Evolutionary conservation across 2,888 invertebrate species (phyloP), one percentile per base, ranked within the genome.

Genomic region (Monoplex corrugatus): DNA sequence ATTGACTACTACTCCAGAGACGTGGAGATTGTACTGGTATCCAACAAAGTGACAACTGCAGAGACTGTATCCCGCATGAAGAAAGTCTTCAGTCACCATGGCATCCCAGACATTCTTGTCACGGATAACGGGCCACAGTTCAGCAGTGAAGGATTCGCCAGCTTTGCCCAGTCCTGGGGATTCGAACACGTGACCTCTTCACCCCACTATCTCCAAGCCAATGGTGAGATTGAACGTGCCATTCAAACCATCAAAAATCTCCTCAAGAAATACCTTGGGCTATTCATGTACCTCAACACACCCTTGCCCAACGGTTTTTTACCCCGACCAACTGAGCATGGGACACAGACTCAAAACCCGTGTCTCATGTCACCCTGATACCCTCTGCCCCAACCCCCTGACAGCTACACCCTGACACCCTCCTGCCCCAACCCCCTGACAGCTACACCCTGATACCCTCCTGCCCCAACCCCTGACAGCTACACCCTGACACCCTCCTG

Each of bases 221-320:
- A 83, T 50, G 83, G 83, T n/a, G 45, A 83, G 32, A 32, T 83
- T 23, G 83, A 78, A 45, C 50, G 50, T 50, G 83, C 83, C 13
- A 45, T 83, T n/a, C 83, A 83, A 23, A 83, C 50, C 75, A 72
- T 35, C 72, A 83, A 83, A 23, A 28, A 28, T 32, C n/a, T 50
- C 50, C n/a, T 83, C n/a, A 83, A 83, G 50, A 83, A 83, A 32
- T 50, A 83, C 32, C 50, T 83, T 44, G 83, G 44, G 13, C 43
- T 82, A 8, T 35, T 83, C 2, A 50, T 83, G 44, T 38, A 45
- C 50, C n/a, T 1, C 35, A 83, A 50, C 32, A 83, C 83, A 10
- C 83, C 83, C 6, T 50, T 83, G 35, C n/a, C 72, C 83, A 83
- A 83, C 45, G 83, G 45, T 32, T 82, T 82, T 83, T 72, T n/a